These are phyloP conservation scores for Apis cerana DNA, from an alignment of 1,140 invertebrate species.

Conservation along the genomic window DNA sequence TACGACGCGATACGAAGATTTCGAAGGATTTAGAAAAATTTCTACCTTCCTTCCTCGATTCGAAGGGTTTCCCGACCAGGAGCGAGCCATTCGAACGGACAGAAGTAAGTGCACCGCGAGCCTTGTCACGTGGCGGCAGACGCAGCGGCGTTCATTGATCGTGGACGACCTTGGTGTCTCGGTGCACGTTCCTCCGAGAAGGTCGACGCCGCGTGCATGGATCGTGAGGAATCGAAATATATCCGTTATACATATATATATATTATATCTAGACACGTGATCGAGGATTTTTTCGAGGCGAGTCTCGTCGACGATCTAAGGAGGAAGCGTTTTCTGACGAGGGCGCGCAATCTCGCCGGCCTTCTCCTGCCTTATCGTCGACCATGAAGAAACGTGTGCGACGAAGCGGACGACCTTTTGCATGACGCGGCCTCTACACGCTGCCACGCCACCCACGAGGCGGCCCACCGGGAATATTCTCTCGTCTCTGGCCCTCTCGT, in stretches of 20 bases:
- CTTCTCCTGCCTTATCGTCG: conserved; percentile 15
- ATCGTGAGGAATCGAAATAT: neutral
- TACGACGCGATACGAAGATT: neutral
- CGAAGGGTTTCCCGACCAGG: too few relatives aligned
- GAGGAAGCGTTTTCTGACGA: neutral
- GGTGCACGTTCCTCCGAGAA: conserved; percentile 25
- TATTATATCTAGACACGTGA: too few relatives aligned
- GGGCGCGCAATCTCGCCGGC: conserved; percentile 1
- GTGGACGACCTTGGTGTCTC: conserved; percentile 54
- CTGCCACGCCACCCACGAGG: neutral
- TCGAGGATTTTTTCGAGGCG: too few relatives aligned
- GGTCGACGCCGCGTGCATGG: conserved; percentile 36
- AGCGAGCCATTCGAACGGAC: neutral
- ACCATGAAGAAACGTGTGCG: neutral
- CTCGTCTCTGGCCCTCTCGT: too few relatives aligned
- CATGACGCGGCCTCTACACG: conserved; percentile 5
- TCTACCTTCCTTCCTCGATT: too few relatives aligned
- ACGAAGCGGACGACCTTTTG: neutral
- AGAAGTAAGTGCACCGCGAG: conserved; percentile 2
- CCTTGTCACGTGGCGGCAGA: conserved; percentile 67
- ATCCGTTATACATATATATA: too few relatives aligned
- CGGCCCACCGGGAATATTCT: neutral
- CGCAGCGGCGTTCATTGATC: conserved; percentile 55
- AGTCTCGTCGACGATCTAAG: neutral
- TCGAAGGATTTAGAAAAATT: neutral